Conservation (phyloP, 2,113 vertebrate species). For the Calidris pugnax region DNA sequence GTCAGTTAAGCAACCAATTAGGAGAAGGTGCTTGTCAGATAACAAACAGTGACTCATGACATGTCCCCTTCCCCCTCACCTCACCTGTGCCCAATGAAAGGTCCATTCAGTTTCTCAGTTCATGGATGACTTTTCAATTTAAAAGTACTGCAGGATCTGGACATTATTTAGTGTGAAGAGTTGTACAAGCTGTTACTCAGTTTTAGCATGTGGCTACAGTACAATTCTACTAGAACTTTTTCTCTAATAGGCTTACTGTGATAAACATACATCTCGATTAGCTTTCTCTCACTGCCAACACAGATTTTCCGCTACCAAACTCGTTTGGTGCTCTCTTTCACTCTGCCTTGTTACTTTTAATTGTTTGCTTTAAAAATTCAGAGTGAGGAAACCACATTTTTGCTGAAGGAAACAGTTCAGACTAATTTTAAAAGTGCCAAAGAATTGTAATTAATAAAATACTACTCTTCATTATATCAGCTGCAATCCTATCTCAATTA, state of each 20-base stretch:
- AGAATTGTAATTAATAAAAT: not conserved
- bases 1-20: not conserved
- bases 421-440: not conserved
- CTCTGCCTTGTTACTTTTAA: not conserved
- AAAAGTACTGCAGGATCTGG: not conserved
- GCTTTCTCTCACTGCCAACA: not conserved
- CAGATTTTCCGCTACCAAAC: not conserved
- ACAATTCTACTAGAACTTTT: not conserved
- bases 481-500: not conserved
- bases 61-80: not conserved
- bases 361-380: not conserved
- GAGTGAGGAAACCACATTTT: not conserved
- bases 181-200: not conserved
- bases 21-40: not conserved
- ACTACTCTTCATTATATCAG: not conserved
- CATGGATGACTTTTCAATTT: slow-evolving; percentile 10
- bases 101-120: not conserved
- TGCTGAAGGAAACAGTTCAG: not conserved
- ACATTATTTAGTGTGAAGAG: not conserved
- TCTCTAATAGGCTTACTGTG: not conserved
- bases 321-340: not conserved
- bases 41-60: slow-evolving; percentile 19
- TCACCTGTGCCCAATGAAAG: slow-evolving; percentile 18
- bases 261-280: not conserved
- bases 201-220: not conserved